A percentile compares a stretch with the other conserved stretches of the same genome.
phyloP scores from a whole-genome alignment of 37 sponge, comb jelly and placozoan species.

The Ianthella basta region DNA sequence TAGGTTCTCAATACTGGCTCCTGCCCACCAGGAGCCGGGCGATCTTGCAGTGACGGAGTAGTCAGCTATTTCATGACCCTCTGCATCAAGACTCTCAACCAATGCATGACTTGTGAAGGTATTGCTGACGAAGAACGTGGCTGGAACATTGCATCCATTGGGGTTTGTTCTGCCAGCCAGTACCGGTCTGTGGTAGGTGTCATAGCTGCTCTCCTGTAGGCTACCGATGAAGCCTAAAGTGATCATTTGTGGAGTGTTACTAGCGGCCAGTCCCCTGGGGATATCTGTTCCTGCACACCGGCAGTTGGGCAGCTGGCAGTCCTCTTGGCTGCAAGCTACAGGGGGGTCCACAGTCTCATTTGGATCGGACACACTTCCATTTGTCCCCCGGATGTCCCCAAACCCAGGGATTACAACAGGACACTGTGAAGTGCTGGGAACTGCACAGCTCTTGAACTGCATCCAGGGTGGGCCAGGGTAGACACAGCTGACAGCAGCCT shows the following conservation, averaged over 20 bases:
- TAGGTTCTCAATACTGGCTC: slow-evolving; percentile 43
- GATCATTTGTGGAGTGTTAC: slow-evolving; percentile 54
- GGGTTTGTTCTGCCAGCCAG: slow-evolving; percentile 41
- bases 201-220: slow-evolving; percentile 27
- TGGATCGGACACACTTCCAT: no score
- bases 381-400: no score
- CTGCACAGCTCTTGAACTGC: no score
- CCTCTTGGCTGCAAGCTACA: slow-evolving; percentile 14
- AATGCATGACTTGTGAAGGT: slow-evolving; percentile 57
- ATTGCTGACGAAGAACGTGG: slow-evolving; percentile 54
- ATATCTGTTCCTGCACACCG: slow-evolving; percentile 53
- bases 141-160: slow-evolving; percentile 53
- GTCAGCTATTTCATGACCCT: slow-evolving; percentile 58
- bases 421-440: no score
- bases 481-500: slow-evolving; percentile 16
- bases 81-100: slow-evolving; percentile 41
- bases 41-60: slow-evolving; percentile 47
- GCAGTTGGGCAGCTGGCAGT: slow-evolving; percentile 55
- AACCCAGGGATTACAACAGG: no score
- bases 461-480: no score
- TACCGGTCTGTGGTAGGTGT: slow-evolving; percentile 25
- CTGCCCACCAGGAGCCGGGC: slow-evolving; percentile 53
- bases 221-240: slow-evolving; percentile 49
- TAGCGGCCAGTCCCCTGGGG: slow-evolving; percentile 44
- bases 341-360: slow-evolving; percentile 22